Base-by-base conservation (phyloP, 2,113 vertebrate genomes). In the Litocranius walleri region DNA sequence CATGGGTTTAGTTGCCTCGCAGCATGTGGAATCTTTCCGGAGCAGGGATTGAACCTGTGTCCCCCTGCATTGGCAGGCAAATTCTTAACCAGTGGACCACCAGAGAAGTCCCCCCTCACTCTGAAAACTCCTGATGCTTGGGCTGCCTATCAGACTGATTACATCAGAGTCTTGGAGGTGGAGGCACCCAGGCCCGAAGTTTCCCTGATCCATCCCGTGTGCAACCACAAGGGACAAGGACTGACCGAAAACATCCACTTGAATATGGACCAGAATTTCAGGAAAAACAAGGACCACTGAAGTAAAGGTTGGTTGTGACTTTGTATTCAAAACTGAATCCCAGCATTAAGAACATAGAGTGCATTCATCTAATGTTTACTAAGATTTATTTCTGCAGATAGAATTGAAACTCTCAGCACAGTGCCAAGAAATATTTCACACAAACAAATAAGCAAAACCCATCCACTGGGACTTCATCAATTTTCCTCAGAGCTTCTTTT, bases 381-480 rank as follows among this genome's bases (percentile, higher is more conserved):
- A 45, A 7, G 54, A n/a, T 80, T 45, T 11, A 52, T 45, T 54
- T 17, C 36, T 3, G 19, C 1, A 43, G 40, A 7, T 30, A 3
- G 33, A 52, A 29, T 13, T 36, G 57, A 30, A 95, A 23, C 13
- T 12, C 45, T 7, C 43, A n/a, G 74, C 8, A 1, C 29, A 50
- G 45, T 33, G 36, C 30, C 43, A 16, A 71, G 48, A 84, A 29
- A 27, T 25, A 27, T 2, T 62, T 67, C 12, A 7, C n/a, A 5
- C 19, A 48, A 25, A 33, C 36, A 43, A 64, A 15, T 61, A 67
- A 48, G n/a, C 45, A 3, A 50, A 36, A 14, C 15, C 23, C 7
- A 21, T 0, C 7, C 14, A 1, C 50, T 8, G 3, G 74, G 45
- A 3, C 45, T n/a, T 10, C 25, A 16, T 14, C 54, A 6, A 0